Conservation (phyloP, 1,140 invertebrate species). For the Oryctes rhinoceros region DNA sequence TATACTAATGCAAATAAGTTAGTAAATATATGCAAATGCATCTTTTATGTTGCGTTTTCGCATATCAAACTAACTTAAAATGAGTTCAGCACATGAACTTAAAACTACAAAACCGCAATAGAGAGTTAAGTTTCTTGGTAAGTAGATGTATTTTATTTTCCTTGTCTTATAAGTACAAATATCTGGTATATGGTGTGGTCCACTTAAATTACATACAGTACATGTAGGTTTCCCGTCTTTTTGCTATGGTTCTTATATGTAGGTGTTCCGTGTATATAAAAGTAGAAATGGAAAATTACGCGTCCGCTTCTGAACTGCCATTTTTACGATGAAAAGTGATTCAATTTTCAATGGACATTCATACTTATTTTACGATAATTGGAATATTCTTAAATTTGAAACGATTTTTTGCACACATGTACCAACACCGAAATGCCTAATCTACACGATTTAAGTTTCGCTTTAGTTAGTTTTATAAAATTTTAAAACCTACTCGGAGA, state of each 20-base stretch:
- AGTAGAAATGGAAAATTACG: slow-evolving; percentile 40
- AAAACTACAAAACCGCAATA: slow-evolving; percentile 37
- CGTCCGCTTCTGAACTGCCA: slow-evolving; percentile 19
- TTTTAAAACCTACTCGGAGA: slow-evolving; percentile 15
- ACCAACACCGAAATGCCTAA: slow-evolving; percentile 35
- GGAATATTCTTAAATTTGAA: slow-evolving; percentile 11
- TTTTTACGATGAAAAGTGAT: slow-evolving; percentile 35
- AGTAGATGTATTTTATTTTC: slow-evolving; percentile 9
- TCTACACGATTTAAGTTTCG: slow-evolving; percentile 37
- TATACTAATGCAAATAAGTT: slow-evolving; percentile 9
- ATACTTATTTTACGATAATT: slow-evolving; percentile 16
- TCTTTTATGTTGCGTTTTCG: background rate
- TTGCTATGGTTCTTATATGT: slow-evolving; percentile 38
- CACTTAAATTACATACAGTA: slow-evolving; percentile 40
- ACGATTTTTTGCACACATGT: slow-evolving; percentile 28
- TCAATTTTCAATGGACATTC: slow-evolving; percentile 33
- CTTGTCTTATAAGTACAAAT: slow-evolving; percentile 37
- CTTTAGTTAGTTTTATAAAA: slow-evolving; percentile 39
- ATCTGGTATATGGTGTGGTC: slow-evolving; percentile 41
- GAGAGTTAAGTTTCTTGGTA: slow-evolving; percentile 36
- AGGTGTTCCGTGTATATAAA: slow-evolving; percentile 27
- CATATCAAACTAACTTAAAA: slow-evolving; percentile 23
- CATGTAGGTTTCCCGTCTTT: slow-evolving; percentile 10
- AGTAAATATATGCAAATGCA: slow-evolving; percentile 29
- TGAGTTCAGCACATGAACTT: slow-evolving; percentile 37